Evolutionary conservation across 1,140 invertebrate species (phyloP).

Genomic region (Calliphora vicina): DNA sequence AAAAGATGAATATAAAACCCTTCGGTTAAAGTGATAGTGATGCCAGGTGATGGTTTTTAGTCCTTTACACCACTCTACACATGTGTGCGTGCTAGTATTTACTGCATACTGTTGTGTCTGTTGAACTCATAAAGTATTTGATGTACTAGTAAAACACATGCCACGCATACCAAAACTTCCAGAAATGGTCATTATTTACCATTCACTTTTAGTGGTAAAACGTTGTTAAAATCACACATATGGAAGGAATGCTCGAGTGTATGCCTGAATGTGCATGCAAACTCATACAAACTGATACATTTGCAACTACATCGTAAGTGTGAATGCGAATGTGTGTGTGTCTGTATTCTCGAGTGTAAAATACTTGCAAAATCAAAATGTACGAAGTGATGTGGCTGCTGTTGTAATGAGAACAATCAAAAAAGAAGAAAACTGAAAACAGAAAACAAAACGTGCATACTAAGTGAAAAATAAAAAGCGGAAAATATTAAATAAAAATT

Average conservation of each 20-base stretch:
- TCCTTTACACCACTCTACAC: no score
- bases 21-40: not conserved
- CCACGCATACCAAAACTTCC: not conserved
- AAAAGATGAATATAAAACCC: no score
- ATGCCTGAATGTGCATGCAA: not conserved
- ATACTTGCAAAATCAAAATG: not conserved
- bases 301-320: no score
- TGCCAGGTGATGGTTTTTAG: not conserved
- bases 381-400: not conserved
- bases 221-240: not conserved
- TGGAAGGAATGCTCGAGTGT: not conserved
- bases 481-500: constrained; percentile 10
- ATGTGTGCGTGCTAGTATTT: no score
- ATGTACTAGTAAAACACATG: constrained; percentile 1
- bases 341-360: no score
- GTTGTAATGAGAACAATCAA: not conserved
- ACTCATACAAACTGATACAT: not conserved
- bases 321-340: no score
- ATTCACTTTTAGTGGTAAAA: not conserved
- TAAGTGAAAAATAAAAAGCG: not conserved
- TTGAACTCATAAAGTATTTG: constrained; percentile 9
- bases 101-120: not conserved
- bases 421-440: not conserved
- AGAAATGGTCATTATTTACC: not conserved
- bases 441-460: constrained; percentile 10